A percentile compares a stretch with the other conserved stretches of the same genome.
Conservation (phyloP, 2,888 invertebrate species). For the Leptothorax acervorum region DNA sequence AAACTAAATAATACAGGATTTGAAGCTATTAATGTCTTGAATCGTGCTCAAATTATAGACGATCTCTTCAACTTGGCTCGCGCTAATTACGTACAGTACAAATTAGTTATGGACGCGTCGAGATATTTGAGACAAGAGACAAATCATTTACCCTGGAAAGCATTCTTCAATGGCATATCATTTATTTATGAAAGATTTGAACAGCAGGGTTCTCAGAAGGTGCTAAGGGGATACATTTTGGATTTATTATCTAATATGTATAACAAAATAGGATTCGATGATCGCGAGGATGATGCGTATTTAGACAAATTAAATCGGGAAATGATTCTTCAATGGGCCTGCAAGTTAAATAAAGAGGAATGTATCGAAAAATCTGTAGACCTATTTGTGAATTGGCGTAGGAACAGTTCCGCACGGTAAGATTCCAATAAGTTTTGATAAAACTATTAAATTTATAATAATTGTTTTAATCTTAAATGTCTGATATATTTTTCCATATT, state of each 20-base stretch:
- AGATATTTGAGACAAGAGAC: slow-evolving; percentile 90
- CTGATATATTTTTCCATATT: background rate
- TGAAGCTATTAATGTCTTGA: slow-evolving; percentile 87
- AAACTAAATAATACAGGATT: slow-evolving; percentile 86
- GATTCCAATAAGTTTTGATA: background rate
- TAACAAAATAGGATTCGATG: slow-evolving; percentile 86
- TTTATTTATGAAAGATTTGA: slow-evolving; percentile 82
- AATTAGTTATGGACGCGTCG: slow-evolving; percentile 89
- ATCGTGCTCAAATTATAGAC: slow-evolving; percentile 93
- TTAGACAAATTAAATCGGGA: slow-evolving; percentile 88
- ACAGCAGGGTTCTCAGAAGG: slow-evolving; percentile 35
- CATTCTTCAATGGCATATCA: slow-evolving; percentile 84
- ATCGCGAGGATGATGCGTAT: slow-evolving; percentile 85
- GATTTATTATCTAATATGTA: slow-evolving; percentile 86
- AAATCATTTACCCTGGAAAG: slow-evolving; percentile 93
- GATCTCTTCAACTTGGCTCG: slow-evolving; percentile 93
- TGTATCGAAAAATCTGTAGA: slow-evolving; percentile 85
- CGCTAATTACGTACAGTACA: slow-evolving; percentile 88
- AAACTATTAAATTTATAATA: background rate
- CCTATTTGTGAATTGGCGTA: slow-evolving; percentile 49
- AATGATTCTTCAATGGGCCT: slow-evolving; percentile 89
- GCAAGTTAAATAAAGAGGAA: slow-evolving; percentile 88
- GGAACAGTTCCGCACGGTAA: slow-evolving; percentile 51
- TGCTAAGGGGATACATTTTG: slow-evolving; percentile 80
- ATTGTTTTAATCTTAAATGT: background rate